Conservation (phyloP, 2,113 vertebrate genomes). For the Variabilichromis moorii region DNA sequence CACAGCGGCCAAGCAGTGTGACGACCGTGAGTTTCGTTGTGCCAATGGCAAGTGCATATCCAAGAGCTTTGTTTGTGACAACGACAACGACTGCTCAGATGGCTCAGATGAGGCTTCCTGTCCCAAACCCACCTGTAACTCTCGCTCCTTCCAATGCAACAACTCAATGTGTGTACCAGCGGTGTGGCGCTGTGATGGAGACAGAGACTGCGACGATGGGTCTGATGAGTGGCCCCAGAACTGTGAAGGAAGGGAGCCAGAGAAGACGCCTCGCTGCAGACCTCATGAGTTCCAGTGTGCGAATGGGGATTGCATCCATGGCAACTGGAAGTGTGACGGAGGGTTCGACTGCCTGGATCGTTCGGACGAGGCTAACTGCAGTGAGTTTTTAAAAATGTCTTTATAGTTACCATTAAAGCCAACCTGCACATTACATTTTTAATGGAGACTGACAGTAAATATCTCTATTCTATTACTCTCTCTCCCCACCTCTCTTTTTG, state of each 20-base stretch:
- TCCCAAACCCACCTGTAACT: constrained; percentile 58
- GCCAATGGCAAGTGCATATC: background rate
- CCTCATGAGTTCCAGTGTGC: constrained; percentile 73
- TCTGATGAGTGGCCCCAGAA: constrained; percentile 77
- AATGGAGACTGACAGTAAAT: background rate
- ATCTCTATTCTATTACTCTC: background rate
- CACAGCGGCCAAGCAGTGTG: constrained; percentile 70
- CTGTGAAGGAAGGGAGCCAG: constrained; percentile 28
- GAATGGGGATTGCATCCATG: constrained; percentile 73
- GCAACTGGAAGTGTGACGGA: constrained; percentile 77
- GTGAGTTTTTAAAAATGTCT: constrained; percentile 55
- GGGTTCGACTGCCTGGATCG: constrained; percentile 71
- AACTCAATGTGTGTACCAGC: constrained; percentile 65
- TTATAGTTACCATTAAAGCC: background rate
- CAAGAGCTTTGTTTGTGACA: background rate
- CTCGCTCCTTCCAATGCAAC: constrained; percentile 73
- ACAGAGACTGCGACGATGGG: constrained; percentile 74
- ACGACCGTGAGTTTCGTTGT: constrained; percentile 69
- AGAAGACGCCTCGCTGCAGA: constrained; percentile 26
- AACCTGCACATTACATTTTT: background rate
- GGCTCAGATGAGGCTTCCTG: constrained; percentile 76
- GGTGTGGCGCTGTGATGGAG: constrained; percentile 78
- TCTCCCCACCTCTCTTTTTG: background rate
- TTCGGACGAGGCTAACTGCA: constrained; percentile 80
- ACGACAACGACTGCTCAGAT: constrained; percentile 75